Evolutionary conservation across 2,113 vertebrate genomes (phyloP).

Genomic region (Philantomba maxwellii): DNA sequence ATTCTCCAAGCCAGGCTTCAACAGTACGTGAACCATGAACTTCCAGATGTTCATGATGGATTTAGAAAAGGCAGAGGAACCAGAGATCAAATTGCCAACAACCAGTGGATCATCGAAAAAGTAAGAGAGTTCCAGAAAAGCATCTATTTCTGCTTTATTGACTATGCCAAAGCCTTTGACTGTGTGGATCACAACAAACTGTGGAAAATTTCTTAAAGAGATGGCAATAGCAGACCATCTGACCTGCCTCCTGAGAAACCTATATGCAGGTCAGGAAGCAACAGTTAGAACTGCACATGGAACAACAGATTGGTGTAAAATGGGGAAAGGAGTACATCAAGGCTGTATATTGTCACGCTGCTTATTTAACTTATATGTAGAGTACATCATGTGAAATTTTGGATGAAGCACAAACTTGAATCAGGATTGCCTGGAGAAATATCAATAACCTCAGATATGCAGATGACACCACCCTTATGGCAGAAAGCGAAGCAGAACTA

Average conservation of each 20-base stretch:
- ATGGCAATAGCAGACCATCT: not conserved
- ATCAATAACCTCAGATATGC: no score
- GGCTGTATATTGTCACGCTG: not conserved
- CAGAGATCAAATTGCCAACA: not conserved
- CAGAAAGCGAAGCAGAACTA: no score
- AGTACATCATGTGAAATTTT: not conserved
- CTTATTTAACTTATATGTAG: not conserved
- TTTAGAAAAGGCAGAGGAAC: not conserved
- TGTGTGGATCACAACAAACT: not conserved
- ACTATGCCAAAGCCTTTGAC: not conserved
- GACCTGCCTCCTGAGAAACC: not conserved
- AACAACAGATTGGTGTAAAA: not conserved
- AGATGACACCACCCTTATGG: no score
- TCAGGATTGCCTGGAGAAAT: no score
- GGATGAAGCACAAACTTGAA: not conserved
- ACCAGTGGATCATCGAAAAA: rapidly evolving
- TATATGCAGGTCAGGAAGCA: not conserved
- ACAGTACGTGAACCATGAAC: not conserved
- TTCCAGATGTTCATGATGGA: not conserved
- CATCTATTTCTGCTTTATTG: not conserved
- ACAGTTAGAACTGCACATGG: not conserved
- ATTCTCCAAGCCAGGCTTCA: not conserved
- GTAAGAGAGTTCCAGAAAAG: not conserved
- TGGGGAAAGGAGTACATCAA: not conserved
- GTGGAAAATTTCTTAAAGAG: not conserved